Conservation (phyloP, 2,888 invertebrate genomes). For the Gasteruption jaculator region DNA sequence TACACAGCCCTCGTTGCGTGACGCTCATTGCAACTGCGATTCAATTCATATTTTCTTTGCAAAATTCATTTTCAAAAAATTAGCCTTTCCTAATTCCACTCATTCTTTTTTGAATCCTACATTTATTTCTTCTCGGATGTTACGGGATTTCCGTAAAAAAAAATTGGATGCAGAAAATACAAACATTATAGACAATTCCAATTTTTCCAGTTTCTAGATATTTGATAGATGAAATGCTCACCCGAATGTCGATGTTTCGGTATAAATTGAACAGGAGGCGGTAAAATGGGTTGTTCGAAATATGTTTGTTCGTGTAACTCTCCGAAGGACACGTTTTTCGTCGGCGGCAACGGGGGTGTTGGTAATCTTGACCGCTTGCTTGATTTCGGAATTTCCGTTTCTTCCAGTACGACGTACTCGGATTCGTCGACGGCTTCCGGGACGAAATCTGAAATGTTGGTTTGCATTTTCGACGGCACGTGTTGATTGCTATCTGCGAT, state of each 20-base stretch:
- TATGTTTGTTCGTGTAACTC: conserved; percentile 42
- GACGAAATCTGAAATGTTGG: conserved; percentile 39
- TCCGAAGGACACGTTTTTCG: conserved; percentile 49
- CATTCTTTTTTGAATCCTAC: too few species aligned
- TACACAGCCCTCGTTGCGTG: too few species aligned
- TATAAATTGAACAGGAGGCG: conserved; percentile 45
- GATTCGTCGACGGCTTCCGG: conserved; percentile 40
- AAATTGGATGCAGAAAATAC: too few species aligned
- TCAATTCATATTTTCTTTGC: too few species aligned
- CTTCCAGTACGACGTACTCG: conserved; percentile 38
- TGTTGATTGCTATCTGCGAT: conserved; percentile 30
- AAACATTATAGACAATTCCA: too few species aligned
- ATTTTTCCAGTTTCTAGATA: too few species aligned
- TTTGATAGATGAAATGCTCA: too few species aligned
- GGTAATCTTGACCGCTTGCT: conserved; percentile 36
- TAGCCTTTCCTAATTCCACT: too few species aligned
- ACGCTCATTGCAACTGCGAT: too few species aligned
- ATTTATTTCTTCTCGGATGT: too few species aligned
- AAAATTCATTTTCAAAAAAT: too few species aligned
- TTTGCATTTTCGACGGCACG: conserved; percentile 29
- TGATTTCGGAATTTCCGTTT: conserved; percentile 37
- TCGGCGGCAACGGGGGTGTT: conserved; percentile 42
- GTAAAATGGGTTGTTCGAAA: conserved; percentile 43
- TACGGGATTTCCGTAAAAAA: too few species aligned
- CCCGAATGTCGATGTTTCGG: conserved; percentile 44